Evolutionary conservation across 1,140 invertebrate species (phyloP), one percentile per base, ranked within the genome.

Genomic region (Euwallacea similis): DNA sequence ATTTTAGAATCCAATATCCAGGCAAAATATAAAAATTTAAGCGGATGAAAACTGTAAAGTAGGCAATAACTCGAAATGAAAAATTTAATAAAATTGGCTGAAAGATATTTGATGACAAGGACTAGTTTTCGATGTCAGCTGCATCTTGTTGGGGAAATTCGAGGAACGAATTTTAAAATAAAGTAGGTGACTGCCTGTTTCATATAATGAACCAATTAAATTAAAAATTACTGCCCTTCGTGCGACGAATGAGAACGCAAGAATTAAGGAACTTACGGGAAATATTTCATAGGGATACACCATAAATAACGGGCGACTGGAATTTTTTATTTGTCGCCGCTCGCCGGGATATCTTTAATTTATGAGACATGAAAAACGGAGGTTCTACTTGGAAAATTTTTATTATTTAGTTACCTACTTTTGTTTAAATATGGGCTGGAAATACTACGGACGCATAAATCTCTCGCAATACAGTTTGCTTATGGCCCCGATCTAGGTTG

Each of bases 1-100:
- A 69, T 62, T 69, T 69, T 44, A 54, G 59, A 69, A 69, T 69
- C 50, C 67, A 69, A 69, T 69, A 69, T 69, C 59, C 9, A 9
- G 65, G 60, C 60, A 69, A 61, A 69, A 62, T 69, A 69, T 69
- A 69, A 69, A 69, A 69, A 62, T 69, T 69, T 69, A 69, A 69
- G 60, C 58, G 59, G 59, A 69, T 69, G 59, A 61, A 62, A 69
- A 69, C 67, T 69, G 67, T 69, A 69, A 69, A 69, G 59, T 69
- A 59, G 21, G 59, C 67, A 69, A 61, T 62, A 69, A 62, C 33
- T 69, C 42, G 21, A 41, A 69, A 62, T 62, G 67, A 44, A 69
- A 62, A 69, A 69, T 69, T 69, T 69, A 69, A 69, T 69, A 69
- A 69, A 69, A 62, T 62, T 56, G 66, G 13, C 13, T 33, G 50